A percentile compares a stretch with the other conserved stretches of the same genome.
Conservation (phyloP, 2,888 invertebrate genomes). For the Ophion obscuratus region DNA sequence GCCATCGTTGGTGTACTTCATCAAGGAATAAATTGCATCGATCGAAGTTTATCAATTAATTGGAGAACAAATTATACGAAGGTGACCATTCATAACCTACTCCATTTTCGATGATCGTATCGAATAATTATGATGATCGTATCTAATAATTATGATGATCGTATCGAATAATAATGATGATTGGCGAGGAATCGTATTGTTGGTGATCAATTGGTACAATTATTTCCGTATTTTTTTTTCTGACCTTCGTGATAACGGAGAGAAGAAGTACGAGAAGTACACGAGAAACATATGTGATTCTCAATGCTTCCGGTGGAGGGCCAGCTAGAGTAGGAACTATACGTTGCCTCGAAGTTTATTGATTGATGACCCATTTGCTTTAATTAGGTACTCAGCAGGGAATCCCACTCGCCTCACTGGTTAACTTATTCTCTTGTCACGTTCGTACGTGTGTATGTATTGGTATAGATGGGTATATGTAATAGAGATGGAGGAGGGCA, state of each 20-base stretch:
- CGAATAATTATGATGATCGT: neutral
- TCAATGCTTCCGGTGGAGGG: neutral
- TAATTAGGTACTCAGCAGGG: conserved; percentile 53
- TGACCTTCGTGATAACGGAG: too few species aligned
- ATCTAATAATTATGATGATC: neutral
- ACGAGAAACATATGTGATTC: neutral
- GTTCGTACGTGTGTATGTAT: neutral
- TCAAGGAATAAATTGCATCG: too few species aligned
- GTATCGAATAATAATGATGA: neutral
- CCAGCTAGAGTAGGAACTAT: neutral
- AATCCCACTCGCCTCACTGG: conserved; percentile 36
- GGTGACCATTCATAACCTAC: neutral
- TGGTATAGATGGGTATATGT: neutral
- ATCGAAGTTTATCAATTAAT: neutral
- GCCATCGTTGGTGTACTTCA: neutral
- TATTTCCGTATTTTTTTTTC: too few species aligned
- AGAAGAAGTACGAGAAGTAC: neutral
- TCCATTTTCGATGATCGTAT: neutral
- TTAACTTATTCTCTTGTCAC: conserved; percentile 15
- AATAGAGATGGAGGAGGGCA: conserved; percentile 1
- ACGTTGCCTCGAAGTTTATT: conserved; percentile 18
- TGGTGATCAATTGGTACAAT: neutral
- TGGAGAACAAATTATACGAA: neutral
- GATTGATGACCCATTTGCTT: conserved; percentile 61
- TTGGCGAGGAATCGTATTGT: neutral